Conservation (phyloP, 2,888 invertebrate species). For the Andrena haemorrhoa region DNA sequence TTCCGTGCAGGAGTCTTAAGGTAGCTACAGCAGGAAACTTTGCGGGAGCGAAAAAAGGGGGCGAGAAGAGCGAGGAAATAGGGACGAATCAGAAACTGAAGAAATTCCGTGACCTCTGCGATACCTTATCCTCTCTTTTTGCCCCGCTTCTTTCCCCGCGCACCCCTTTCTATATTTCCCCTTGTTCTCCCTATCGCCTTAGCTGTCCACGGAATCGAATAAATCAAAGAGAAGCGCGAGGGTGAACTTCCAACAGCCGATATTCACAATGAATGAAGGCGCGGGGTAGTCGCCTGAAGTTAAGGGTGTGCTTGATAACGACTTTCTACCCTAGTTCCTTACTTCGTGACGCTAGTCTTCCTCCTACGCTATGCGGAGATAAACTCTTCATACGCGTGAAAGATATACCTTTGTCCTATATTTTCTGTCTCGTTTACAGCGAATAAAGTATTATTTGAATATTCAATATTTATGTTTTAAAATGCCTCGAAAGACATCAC, state of each 20-base stretch:
- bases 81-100: constrained; percentile 42
- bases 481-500: too few relatives aligned
- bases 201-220: constrained; percentile 55
- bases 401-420: too few relatives aligned
- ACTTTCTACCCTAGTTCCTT: constrained; percentile 45
- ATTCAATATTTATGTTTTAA: too few relatives aligned
- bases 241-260: constrained; percentile 58
- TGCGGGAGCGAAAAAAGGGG: constrained; percentile 50
- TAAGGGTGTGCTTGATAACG: constrained; percentile 60
- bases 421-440: neutral
- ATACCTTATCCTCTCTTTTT: constrained; percentile 28
- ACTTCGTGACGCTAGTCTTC: neutral
- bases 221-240: constrained; percentile 54
- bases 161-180: constrained; percentile 21
- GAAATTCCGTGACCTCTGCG: constrained; percentile 61
- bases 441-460: neutral
- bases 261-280: constrained; percentile 53
- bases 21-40: constrained; percentile 66
- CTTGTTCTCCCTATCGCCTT: constrained; percentile 19
- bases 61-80: constrained; percentile 35
- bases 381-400: too few relatives aligned
- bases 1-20: constrained; percentile 48
- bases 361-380: neutral
- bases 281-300: constrained; percentile 54
- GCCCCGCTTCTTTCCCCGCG: constrained; percentile 19